A percentile compares a stretch with the other conserved stretches of the same genome.
phyloP scores from a whole-genome alignment of 2,888 invertebrate species.

The Dusona sp. region DNA sequence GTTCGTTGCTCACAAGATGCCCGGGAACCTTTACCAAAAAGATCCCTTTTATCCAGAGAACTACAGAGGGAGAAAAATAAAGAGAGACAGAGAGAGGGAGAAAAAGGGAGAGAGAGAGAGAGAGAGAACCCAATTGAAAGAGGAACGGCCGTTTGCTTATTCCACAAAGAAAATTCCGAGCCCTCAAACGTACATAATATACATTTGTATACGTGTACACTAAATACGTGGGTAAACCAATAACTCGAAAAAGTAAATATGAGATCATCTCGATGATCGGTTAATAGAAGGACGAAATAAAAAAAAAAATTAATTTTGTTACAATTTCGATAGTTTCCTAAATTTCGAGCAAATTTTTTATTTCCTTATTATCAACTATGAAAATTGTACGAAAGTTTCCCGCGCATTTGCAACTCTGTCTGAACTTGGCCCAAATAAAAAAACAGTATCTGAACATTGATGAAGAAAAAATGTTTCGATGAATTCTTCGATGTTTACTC shows the following conservation, averaged over 20 bases:
- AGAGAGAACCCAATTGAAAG: constrained; percentile 42
- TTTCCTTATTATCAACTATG: not conserved
- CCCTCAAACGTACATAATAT: constrained; percentile 48
- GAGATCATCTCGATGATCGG: not conserved
- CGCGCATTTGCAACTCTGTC: not conserved
- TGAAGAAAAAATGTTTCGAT: not conserved
- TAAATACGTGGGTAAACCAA: constrained; percentile 24
- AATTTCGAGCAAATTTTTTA: not conserved
- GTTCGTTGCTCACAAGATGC: constrained; percentile 53
- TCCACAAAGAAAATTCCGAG: constrained; percentile 58
- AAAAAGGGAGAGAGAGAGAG: constrained; percentile 28
- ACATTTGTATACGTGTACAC: constrained; percentile 27
- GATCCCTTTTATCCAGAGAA: constrained; percentile 53
- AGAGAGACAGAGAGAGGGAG: constrained; percentile 26
- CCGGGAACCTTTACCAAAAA: constrained; percentile 55
- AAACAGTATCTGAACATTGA: not conserved
- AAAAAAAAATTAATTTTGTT: not conserved
- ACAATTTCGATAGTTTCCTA: not conserved
- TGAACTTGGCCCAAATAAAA: not conserved
- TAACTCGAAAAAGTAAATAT: not conserved
- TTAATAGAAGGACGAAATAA: not conserved
- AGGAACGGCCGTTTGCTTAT: constrained; percentile 53
- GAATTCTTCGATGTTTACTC: not conserved
- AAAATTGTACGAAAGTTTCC: not conserved
- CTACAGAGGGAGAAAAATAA: constrained; percentile 35